Evolutionary conservation across 1,140 invertebrate genomes (phyloP).

Genomic region (Pseudachorutes palmiensis): DNA sequence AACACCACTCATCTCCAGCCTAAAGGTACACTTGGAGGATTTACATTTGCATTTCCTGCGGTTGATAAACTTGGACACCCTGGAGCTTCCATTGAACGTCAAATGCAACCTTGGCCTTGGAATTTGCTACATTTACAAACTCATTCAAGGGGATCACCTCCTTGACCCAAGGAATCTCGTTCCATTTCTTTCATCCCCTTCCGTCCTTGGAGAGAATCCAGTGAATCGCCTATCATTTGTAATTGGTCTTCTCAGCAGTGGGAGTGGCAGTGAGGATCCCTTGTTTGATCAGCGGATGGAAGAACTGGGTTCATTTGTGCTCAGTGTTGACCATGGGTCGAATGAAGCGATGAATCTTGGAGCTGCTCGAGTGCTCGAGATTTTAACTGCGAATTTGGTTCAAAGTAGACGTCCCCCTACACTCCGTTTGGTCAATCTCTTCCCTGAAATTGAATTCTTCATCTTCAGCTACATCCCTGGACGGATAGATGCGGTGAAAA

Average conservation of each 20-base stretch:
- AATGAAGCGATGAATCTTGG: conserved; percentile 34
- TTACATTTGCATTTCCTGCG: background rate
- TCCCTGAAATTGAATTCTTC: conserved; percentile 33
- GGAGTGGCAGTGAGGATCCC: background rate
- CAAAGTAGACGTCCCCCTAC: background rate
- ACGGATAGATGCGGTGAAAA: conserved; percentile 36
- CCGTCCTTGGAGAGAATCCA: background rate
- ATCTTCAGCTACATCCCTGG: conserved; percentile 29
- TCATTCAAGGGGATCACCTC: background rate
- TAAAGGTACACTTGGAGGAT: no score
- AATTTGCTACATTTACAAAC: conserved; percentile 7
- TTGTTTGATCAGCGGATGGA: background rate
- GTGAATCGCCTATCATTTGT: conserved; percentile 18
- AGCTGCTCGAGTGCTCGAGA: conserved; percentile 26
- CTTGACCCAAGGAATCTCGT: background rate
- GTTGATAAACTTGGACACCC: background rate
- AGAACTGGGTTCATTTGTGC: conserved; percentile 10
- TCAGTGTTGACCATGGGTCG: conserved; percentile 23
- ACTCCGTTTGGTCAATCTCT: background rate
- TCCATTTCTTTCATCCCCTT: background rate
- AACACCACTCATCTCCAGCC: background rate
- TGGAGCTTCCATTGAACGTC: conserved; percentile 6
- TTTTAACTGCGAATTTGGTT: conserved; percentile 24
- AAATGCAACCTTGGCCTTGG: conserved; percentile 23
- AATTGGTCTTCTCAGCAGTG: conserved; percentile 4